Evolutionary conservation across 2,888 invertebrate genomes (phyloP).

Genomic region (Lysandra bellargus): DNA sequence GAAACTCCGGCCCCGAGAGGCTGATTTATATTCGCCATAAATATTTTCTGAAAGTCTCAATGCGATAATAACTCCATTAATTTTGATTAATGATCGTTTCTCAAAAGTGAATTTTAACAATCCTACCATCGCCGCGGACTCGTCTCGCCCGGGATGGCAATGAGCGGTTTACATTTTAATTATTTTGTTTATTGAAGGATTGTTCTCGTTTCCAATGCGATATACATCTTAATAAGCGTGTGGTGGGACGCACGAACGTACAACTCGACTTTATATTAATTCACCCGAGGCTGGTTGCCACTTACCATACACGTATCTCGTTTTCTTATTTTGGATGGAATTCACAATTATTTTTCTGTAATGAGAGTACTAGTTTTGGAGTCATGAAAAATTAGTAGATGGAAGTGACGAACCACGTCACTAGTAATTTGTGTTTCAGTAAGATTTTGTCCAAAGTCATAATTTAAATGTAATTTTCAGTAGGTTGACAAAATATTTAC

Average conservation of each 20-base stretch:
- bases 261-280: conserved; percentile 18
- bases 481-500: too few relatives aligned
- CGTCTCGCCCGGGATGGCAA: conserved; percentile 58
- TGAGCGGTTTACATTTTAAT: conserved; percentile 67
- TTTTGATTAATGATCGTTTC: conserved; percentile 80
- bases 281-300: neutral
- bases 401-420: too few relatives aligned
- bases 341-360: neutral
- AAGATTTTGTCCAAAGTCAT: neutral
- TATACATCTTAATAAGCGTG: conserved; percentile 37
- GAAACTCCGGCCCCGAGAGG: conserved; percentile 77
- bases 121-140: conserved; percentile 52
- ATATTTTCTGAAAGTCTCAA: conserved; percentile 79
- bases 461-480: neutral
- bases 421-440: neutral
- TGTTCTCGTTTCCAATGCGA: conserved; percentile 63
- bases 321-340: conserved; percentile 8
- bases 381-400: too few relatives aligned
- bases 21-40: conserved; percentile 77
- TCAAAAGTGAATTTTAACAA: conserved; percentile 74
- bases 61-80: conserved; percentile 81
- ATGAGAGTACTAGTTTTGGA: neutral
- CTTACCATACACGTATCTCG: neutral
- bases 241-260: conserved; percentile 13
- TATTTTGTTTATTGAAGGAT: conserved; percentile 60